Conservation (phyloP, 1,140 invertebrate genomes). For the Microplitis demolitor region DNA sequence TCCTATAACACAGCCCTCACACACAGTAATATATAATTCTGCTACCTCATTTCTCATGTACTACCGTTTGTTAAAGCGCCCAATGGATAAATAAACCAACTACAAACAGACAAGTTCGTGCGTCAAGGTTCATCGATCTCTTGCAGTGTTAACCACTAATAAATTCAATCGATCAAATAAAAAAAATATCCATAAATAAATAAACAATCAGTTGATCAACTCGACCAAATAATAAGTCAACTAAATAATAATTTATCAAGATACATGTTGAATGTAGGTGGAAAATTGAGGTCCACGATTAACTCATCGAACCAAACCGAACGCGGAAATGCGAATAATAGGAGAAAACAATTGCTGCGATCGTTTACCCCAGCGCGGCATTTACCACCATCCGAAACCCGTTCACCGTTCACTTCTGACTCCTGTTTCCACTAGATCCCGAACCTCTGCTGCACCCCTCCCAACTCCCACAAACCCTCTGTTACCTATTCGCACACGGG, state of each 20-base stretch:
- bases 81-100: slow-evolving; percentile 42
- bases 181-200: not conserved
- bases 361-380: slow-evolving; percentile 37
- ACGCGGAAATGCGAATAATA: slow-evolving; percentile 30
- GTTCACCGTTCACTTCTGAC: too few species aligned
- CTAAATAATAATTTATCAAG: not conserved
- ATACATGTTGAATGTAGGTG: slow-evolving; percentile 7
- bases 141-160: not conserved
- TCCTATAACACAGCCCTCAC: too few species aligned
- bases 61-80: not conserved
- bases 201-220: too few species aligned
- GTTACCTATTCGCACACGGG: slow-evolving; percentile 19
- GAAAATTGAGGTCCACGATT: slow-evolving; percentile 41
- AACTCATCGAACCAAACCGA: slow-evolving; percentile 31
- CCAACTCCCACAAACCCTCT: not conserved
- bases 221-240: not conserved
- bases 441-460: not conserved
- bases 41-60: not conserved
- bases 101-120: slow-evolving; percentile 34
- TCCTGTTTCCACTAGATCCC: too few species aligned
- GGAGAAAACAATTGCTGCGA: slow-evolving; percentile 47
- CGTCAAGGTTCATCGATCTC: slow-evolving; percentile 42
- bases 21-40: not conserved
- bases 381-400: slow-evolving; percentile 13
- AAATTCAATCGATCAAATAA: not conserved